Conservation (phyloP, 2,113 vertebrate genomes). For the Acanthisitta chloris region DNA sequence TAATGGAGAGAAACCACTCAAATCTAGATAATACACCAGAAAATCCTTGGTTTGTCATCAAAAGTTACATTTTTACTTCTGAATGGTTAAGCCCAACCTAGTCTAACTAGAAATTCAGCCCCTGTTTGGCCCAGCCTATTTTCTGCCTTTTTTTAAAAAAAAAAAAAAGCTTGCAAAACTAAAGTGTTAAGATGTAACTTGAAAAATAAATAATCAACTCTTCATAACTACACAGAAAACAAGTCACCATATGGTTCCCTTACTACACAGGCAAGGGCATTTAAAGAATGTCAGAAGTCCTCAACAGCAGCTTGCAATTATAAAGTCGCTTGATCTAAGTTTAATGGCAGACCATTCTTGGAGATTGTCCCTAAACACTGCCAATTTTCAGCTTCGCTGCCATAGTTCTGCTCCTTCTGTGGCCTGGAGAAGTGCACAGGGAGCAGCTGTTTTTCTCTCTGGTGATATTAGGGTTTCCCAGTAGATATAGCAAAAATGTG, state of each 20-base stretch:
- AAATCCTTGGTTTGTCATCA: background rate
- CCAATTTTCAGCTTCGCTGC: background rate
- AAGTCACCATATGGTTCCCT: background rate
- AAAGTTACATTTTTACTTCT: background rate
- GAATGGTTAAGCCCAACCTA: background rate
- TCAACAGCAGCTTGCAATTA: background rate
- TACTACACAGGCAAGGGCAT: background rate
- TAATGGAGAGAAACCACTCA: background rate
- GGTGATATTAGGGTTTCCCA: background rate
- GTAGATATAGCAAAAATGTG: background rate
- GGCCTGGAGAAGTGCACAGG: background rate
- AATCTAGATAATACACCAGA: background rate
- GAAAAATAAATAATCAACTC: background rate
- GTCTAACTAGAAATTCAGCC: background rate
- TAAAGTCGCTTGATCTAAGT: background rate
- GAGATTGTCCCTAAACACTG: background rate
- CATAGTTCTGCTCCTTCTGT: background rate
- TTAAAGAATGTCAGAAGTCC: background rate
- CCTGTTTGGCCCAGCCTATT: background rate
- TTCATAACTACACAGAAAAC: background rate
- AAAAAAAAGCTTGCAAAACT: background rate
- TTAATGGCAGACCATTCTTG: background rate
- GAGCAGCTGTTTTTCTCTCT: background rate
- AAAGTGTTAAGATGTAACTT: background rate
- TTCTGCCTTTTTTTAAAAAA: background rate